Conservation (phyloP, 2,888 invertebrate genomes). For the Nomada fucata region DNA sequence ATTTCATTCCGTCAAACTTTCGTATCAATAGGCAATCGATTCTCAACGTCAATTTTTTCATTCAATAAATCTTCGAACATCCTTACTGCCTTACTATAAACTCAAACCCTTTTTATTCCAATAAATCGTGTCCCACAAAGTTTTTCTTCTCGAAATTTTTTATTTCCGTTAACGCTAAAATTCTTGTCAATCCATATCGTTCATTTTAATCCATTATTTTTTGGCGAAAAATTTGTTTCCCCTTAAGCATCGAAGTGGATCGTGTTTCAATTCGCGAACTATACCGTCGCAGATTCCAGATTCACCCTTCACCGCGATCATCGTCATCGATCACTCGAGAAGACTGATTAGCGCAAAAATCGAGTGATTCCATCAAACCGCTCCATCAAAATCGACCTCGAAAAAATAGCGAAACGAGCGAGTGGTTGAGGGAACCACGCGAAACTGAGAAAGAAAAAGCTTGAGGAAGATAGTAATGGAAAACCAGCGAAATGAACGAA, state of each 20-base stretch:
- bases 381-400: slow-evolving; percentile 32
- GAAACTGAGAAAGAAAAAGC: neutral
- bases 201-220: neutral
- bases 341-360: slow-evolving; percentile 67
- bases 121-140: too few relatives aligned
- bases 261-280: slow-evolving; percentile 12
- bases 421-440: slow-evolving; percentile 13
- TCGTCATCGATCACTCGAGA: slow-evolving; percentile 57
- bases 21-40: neutral
- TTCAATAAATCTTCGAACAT: too few relatives aligned
- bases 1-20: neutral
- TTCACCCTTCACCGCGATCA: slow-evolving; percentile 62
- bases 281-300: slow-evolving; percentile 3
- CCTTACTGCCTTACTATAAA: too few relatives aligned
- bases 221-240: neutral
- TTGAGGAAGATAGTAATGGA: neutral
- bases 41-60: too few relatives aligned
- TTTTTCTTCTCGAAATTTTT: too few relatives aligned
- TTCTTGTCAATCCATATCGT: neutral
- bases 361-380: slow-evolving; percentile 46
- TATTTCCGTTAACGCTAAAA: too few relatives aligned
- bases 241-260: neutral
- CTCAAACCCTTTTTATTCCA: too few relatives aligned
- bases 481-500: neutral
- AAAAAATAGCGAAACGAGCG: neutral